Evolutionary conservation across 2,797 vertebrate species (phyloP).

Genomic region (Molossus molossus): DNA sequence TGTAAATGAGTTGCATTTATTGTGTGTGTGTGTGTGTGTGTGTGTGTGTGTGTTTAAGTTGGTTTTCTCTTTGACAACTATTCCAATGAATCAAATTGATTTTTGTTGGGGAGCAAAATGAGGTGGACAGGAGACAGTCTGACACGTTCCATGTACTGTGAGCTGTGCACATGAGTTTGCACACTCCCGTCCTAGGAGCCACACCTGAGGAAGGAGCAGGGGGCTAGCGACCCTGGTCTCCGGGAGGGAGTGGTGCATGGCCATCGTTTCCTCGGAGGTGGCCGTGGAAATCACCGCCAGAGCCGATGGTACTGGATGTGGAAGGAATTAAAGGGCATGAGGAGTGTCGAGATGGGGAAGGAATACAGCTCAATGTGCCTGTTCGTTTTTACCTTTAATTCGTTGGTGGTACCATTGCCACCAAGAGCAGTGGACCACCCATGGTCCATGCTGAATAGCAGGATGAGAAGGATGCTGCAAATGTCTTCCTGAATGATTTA

Average conservation of each 20-base stretch:
- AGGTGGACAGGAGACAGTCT: constrained; percentile 58
- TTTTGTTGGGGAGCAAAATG: constrained; percentile 35
- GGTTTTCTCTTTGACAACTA: constrained; percentile 18
- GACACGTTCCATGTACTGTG: background rate
- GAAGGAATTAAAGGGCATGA: background rate
- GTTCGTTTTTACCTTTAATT: background rate
- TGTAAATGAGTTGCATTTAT: background rate
- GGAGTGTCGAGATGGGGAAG: background rate
- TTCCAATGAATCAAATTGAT: constrained; percentile 58
- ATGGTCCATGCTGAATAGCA: background rate
- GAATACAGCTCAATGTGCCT: background rate
- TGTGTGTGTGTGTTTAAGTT: background rate
- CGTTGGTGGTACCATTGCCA: background rate
- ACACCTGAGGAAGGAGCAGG: background rate
- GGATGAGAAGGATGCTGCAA: background rate
- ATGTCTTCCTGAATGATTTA: background rate
- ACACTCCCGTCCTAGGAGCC: background rate
- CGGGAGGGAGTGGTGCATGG: background rate
- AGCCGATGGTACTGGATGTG: background rate
- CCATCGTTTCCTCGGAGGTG: background rate
- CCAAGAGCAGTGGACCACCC: background rate
- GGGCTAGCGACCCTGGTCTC: background rate
- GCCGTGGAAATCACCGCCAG: background rate
- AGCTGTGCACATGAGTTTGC: background rate
- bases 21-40: background rate